Conservation (phyloP, 2,797 vertebrate species). For the Chelonia mydas region DNA sequence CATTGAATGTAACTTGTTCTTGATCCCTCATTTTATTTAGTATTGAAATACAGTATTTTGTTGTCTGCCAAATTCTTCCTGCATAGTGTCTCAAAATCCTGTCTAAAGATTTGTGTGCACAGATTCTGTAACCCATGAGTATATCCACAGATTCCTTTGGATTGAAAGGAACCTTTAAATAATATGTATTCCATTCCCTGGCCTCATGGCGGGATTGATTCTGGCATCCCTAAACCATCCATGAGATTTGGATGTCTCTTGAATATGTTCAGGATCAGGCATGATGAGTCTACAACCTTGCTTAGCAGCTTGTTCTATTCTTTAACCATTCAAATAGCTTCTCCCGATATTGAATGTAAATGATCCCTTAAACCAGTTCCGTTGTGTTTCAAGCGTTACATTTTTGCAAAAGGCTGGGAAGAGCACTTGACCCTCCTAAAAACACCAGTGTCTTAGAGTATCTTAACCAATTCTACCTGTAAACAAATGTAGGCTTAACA, state of each 20-base stretch:
- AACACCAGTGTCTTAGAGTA: background rate
- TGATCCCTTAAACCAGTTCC: background rate
- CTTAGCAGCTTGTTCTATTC: background rate
- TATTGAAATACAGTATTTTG: background rate
- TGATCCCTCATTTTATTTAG: background rate
- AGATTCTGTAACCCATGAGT: background rate
- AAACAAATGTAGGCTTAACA: background rate
- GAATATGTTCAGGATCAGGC: background rate
- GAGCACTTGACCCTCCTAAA: background rate
- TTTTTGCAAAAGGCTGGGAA: background rate
- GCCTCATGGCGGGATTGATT: background rate
- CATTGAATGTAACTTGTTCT: background rate
- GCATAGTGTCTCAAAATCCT: background rate
- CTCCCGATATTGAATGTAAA: background rate
- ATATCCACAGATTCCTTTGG: background rate
- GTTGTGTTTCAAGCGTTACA: background rate
- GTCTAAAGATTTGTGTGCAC: background rate
- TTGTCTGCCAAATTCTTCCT: background rate
- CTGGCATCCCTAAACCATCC: background rate
- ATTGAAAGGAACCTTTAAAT: background rate
- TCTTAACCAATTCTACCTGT: background rate
- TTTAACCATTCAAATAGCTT: background rate
- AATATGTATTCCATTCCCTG: background rate
- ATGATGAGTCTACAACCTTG: background rate
- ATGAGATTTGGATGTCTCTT: background rate